Base-by-base conservation (phyloP, 2,113 vertebrate species). In the Pteruthius melanotis region DNA sequence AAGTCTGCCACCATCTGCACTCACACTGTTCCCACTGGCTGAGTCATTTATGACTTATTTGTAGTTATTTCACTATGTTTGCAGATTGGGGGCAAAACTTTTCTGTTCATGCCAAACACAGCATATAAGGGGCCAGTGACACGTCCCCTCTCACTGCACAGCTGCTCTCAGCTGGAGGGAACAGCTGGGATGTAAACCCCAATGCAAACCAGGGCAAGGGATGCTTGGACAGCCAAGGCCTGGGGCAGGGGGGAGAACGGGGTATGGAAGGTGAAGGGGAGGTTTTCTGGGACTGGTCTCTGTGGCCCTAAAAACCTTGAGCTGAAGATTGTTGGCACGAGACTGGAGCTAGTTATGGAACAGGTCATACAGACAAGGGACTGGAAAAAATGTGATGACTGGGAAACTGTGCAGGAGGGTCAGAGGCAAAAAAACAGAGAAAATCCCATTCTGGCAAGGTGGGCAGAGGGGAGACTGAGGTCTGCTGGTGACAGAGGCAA, bases 331-430 rank as follows among this genome's bases (percentile, higher is more conserved):
- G 88, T 66, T 37, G 0, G 16, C 26, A 26, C 0, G 1, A 87
- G 66, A 45, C 21, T 30, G 57, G 31, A 57, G 16, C 42, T 94
- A 95, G 90, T 92, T 93, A 66, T 90, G 85, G 85, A 93, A 86
- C 82, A 80, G 68, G 39, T 61, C 71, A 63, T 88, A 12, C 71
- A 88, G 94, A 85, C 70, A 50, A 54, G 35, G 50, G 78, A 45
- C 52, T 77, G 66, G 66, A 22, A 63, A 49, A 85, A 60, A 85
- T 47, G 54, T 53, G 82, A 44, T 74, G 37, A 6, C 90, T 88
- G 75, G 35, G 39, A 77, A 80, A 87, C 3, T 2, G 4, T 42
- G 70, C 30, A 76, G 74, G 53, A 95, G 77, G 63, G 70, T 0
- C 18, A 53, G 65, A 89, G 27, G 52, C n/a, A 68, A 95, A 79